These are phyloP conservation scores for Drosophila erecta DNA, from an alignment of 1,140 invertebrate species.

Conservation along the genomic window DNA sequence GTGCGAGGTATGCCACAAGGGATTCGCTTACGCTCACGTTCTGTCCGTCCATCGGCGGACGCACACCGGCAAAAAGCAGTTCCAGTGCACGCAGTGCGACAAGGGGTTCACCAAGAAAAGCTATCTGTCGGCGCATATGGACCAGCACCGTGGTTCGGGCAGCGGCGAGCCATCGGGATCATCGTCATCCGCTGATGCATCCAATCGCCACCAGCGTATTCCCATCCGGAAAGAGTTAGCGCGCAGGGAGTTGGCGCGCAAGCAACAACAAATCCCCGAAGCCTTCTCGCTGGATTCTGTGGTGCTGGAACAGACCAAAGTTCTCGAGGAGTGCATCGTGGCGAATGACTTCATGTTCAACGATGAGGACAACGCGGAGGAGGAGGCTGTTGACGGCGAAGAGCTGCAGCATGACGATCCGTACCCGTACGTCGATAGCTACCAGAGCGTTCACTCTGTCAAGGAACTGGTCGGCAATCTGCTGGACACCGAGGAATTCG, in stretches of 20 bases:
- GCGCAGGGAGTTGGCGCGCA: constrained; percentile 17
- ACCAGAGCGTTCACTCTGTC: constrained; percentile 43
- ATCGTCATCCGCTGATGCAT: not conserved
- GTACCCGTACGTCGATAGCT: constrained; percentile 39
- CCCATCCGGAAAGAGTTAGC: not conserved
- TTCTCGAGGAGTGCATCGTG: constrained; percentile 74
- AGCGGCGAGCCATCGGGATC: not conserved
- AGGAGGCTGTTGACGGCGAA: constrained; percentile 38
- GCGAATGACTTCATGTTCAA: constrained; percentile 75
- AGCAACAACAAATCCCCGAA: constrained; percentile 24
- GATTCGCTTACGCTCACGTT: constrained; percentile 89
- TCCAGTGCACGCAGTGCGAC: constrained; percentile 81
- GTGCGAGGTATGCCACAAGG: constrained; percentile 89
- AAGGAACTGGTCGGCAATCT: constrained; percentile 63
- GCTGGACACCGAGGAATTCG: constrained; percentile 60
- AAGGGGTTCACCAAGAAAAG: constrained; percentile 83
- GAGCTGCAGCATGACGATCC: constrained; percentile 39
- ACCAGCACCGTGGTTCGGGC: constrained; percentile 54
- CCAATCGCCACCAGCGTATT: not conserved
- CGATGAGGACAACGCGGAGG: constrained; percentile 41
- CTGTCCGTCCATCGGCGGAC: constrained; percentile 87
- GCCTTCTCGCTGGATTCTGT: constrained; percentile 27
- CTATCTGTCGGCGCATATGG: constrained; percentile 74
- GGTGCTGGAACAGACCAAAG: constrained; percentile 54
- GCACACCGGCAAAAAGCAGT: constrained; percentile 88